A percentile compares a stretch with the other conserved stretches of the same genome.
Evolutionary conservation across 2,888 invertebrate genomes (phyloP).

Genomic region (Drosophila flavopinicola): DNA sequence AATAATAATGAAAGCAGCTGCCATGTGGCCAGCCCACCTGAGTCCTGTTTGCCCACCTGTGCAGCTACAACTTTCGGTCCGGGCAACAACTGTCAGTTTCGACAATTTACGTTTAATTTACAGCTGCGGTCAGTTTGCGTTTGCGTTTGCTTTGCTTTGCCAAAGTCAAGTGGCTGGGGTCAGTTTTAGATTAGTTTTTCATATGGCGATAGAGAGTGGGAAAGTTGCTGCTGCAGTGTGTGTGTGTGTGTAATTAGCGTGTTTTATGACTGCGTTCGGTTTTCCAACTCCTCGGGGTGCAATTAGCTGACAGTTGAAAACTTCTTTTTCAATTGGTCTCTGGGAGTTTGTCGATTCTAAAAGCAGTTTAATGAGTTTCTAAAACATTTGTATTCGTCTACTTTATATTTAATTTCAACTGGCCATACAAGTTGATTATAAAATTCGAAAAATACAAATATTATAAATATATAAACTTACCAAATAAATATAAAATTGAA

Average conservation of each 20-base stretch:
- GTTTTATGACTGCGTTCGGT: constrained; percentile 64
- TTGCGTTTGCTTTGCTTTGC: constrained; percentile 36
- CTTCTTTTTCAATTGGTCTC: constrained; percentile 66
- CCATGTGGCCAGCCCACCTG: constrained; percentile 46
- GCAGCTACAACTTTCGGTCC: constrained; percentile 48
- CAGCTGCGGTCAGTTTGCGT: constrained; percentile 65
- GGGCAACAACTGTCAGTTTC: constrained; percentile 72
- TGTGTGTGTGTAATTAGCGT: constrained; percentile 62
- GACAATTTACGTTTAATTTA: constrained; percentile 71
- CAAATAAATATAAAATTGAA: too few species aligned
- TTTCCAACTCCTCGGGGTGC: constrained; percentile 69
- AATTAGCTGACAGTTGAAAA: constrained; percentile 63
- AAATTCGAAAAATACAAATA: too few species aligned
- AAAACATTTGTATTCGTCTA: background rate
- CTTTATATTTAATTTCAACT: too few species aligned
- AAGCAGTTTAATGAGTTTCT: constrained; percentile 13
- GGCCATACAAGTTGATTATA: too few species aligned
- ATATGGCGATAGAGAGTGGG: constrained; percentile 20
- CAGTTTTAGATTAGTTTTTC: constrained; percentile 76
- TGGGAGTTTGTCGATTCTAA: constrained; percentile 32
- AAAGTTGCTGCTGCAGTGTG: constrained; percentile 8
- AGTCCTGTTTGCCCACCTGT: constrained; percentile 44
- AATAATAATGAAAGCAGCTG: constrained; percentile 77
- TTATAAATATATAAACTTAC: too few species aligned
- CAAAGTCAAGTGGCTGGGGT: constrained; percentile 65